phyloP scores from a whole-genome alignment of 1,140 invertebrate genomes.

The Bathynomus jamesi region DNA sequence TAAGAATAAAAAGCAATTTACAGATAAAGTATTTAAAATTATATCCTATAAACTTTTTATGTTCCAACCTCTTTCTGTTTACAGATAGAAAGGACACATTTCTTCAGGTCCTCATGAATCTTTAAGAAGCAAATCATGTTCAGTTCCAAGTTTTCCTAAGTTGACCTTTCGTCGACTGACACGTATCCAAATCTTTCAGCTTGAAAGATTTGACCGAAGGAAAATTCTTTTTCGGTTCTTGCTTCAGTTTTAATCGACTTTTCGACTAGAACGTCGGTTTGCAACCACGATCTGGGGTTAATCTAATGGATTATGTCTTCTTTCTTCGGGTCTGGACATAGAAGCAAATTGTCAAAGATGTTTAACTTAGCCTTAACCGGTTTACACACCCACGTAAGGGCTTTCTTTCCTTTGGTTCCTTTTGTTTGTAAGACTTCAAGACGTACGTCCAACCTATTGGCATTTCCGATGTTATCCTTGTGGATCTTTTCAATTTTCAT shows the following conservation, averaged over 20 bases:
- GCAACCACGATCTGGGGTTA: constrained; percentile 2
- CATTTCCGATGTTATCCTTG: background rate
- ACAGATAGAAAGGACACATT: constrained; percentile 1
- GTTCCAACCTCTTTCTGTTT: no score
- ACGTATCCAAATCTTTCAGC: constrained; percentile 16
- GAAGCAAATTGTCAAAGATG: constrained; percentile 3
- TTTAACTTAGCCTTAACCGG: constrained; percentile 1
- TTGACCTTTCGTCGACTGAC: background rate
- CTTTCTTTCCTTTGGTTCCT: constrained; percentile 5
- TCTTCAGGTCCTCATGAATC: constrained; percentile 3
- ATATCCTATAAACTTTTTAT: no score
- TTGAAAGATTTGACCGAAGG: constrained; percentile 9
- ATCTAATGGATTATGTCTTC: constrained; percentile 4
- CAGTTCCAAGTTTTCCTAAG: background rate
- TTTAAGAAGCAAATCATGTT: constrained; percentile 14
- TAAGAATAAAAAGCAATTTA: no score
- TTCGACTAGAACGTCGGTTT: constrained; percentile 8
- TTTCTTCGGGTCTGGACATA: background rate
- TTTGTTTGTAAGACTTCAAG: background rate
- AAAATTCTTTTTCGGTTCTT: background rate
- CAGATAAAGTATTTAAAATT: no score
- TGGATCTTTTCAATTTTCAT: background rate
- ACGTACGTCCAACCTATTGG: background rate
- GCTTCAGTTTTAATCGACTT: background rate
- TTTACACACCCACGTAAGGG: constrained; percentile 10